Percentiles rank a stretch among this genome's conserved stretches.
Conservation (phyloP, 2,797 vertebrate species). For the Ciconia nigra region DNA sequence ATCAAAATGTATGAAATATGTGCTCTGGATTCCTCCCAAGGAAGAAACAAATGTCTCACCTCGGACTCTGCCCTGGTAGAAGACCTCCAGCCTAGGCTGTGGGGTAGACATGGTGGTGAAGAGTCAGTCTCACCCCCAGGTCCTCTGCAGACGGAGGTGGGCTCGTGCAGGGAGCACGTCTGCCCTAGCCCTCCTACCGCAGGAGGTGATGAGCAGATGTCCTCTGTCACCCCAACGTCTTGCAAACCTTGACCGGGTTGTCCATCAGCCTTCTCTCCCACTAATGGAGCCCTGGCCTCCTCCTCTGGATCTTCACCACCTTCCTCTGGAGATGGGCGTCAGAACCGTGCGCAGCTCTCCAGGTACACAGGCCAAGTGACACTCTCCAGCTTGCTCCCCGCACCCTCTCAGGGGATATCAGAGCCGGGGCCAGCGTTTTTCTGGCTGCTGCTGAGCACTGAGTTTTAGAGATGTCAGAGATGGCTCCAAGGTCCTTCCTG, state of each 20-base stretch:
- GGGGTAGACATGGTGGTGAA: neutral
- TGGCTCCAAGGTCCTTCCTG: neutral
- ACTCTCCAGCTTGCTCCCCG: neutral
- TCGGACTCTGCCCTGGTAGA: neutral
- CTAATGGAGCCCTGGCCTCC: neutral
- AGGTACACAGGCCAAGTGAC: neutral
- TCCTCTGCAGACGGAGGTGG: neutral
- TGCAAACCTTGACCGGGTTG: neutral
- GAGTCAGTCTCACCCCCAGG: neutral
- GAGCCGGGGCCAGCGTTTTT: neutral
- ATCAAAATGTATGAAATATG: neutral
- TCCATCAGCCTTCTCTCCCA: neutral
- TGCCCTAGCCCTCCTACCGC: neutral
- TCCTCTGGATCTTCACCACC: neutral
- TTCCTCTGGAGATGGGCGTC: neutral
- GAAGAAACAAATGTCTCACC: neutral
- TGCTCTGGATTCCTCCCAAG: neutral
- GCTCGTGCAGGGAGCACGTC: neutral
- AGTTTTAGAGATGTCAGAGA: neutral
- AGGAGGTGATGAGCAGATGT: too few relatives aligned
- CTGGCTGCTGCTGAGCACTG: neutral
- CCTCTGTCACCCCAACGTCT: neutral
- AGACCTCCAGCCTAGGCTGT: neutral
- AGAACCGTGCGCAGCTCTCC: neutral
- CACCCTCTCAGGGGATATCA: neutral